Conservation (phyloP, 2,797 vertebrate genomes). For the Sebastes umbrosus region DNA sequence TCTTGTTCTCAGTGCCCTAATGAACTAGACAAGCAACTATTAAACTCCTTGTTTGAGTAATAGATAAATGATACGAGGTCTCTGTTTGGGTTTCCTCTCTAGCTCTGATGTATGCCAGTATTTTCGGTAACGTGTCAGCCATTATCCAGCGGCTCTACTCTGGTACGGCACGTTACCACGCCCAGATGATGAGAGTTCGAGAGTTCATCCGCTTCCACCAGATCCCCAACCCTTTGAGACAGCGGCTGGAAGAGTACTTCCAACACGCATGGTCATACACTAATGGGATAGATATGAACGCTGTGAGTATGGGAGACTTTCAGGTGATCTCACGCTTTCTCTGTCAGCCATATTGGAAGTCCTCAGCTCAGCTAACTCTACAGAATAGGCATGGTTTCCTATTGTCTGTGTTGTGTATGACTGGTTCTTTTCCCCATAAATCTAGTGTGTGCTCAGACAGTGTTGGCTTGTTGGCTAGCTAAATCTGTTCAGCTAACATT, state of each 20-base stretch:
- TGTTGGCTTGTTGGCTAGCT: background rate
- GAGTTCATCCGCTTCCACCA: slow-evolving; percentile 90
- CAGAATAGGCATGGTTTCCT: background rate
- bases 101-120: slow-evolving; percentile 90
- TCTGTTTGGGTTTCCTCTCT: slow-evolving; percentile 4
- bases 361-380: background rate
- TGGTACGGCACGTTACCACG: slow-evolving; percentile 86
- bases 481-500: background rate
- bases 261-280: slow-evolving; percentile 85
- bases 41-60: background rate
- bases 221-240: slow-evolving; percentile 86
- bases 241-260: slow-evolving; percentile 84
- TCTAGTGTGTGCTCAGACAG: no score
- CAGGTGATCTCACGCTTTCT: no score
- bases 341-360: background rate
- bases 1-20: background rate
- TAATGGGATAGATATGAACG: slow-evolving; percentile 84
- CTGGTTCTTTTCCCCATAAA: no score
- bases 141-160: slow-evolving; percentile 89
- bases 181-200: slow-evolving; percentile 86
- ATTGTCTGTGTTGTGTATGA: background rate
- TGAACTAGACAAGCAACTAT: background rate
- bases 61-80: background rate
- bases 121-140: slow-evolving; percentile 90
- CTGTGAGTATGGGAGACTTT: slow-evolving; percentile 64